Conservation (phyloP, 2,797 vertebrate genomes). For the Peromyscus eremicus region DNA sequence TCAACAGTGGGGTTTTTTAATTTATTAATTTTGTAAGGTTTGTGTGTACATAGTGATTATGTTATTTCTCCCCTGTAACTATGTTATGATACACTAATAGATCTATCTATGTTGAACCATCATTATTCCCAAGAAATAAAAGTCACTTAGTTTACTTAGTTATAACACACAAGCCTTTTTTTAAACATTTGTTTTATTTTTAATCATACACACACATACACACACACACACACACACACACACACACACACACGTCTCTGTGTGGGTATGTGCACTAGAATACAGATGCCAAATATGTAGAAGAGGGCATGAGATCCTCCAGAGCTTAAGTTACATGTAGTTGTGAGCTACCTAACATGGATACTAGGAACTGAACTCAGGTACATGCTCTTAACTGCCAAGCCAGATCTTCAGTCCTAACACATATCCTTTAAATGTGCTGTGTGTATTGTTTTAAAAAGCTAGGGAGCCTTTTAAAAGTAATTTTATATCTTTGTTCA, state of each 20-base stretch:
- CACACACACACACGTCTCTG: too few species aligned
- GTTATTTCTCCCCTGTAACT: neutral
- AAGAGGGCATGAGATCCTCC: neutral
- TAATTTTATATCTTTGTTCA: neutral
- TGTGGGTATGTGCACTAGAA: neutral
- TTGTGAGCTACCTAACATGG: neutral
- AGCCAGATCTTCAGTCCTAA: neutral
- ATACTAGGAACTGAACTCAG: too few species aligned
- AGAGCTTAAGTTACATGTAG: neutral
- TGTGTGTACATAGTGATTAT: neutral
- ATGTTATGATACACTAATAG: neutral
- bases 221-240: too few species aligned
- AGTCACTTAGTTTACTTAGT: neutral
- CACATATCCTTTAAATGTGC: neutral
- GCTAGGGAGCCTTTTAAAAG: neutral
- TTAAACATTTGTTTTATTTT: neutral
- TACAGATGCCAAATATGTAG: too few species aligned
- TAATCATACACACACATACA: neutral
- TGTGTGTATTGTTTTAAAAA: neutral
- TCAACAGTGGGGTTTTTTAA: neutral
- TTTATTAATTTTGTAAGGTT: neutral
- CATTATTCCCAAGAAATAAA: neutral
- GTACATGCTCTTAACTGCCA: neutral
- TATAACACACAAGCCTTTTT: neutral
- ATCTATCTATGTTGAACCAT: neutral